These are phyloP conservation scores for Ceriagrion tenellum DNA, from an alignment of 2,888 invertebrate species.

Conservation along the genomic window DNA sequence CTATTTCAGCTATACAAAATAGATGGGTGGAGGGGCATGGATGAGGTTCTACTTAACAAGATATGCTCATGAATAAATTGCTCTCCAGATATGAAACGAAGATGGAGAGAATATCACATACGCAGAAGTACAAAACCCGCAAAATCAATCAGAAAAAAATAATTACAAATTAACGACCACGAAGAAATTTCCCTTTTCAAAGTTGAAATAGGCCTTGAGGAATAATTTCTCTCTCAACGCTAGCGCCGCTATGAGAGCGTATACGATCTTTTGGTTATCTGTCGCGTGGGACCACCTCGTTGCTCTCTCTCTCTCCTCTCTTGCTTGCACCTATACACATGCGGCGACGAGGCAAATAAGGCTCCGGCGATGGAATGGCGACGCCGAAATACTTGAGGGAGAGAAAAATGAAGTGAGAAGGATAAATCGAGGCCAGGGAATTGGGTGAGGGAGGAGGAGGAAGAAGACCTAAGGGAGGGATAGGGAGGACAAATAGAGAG, in stretches of 20 bases:
- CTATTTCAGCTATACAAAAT: too few relatives aligned
- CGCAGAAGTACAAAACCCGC: too few relatives aligned
- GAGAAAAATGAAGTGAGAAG: conserved; percentile 12
- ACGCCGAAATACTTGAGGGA: conserved; percentile 16
- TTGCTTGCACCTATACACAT: background rate
- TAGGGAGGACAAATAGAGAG: background rate
- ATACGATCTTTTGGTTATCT: background rate
- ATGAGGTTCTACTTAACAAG: too few relatives aligned
- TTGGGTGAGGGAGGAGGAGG: background rate
- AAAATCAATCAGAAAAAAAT: background rate
- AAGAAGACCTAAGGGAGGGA: background rate
- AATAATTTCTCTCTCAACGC: background rate
- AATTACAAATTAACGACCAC: background rate
- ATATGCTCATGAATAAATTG: too few relatives aligned
- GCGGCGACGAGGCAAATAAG: background rate
- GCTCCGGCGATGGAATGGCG: background rate
- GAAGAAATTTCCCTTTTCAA: background rate
- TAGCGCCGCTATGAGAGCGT: background rate
- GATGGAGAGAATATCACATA: too few relatives aligned
- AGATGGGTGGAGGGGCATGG: too few relatives aligned
- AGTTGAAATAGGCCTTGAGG: background rate
- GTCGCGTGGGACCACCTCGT: background rate
- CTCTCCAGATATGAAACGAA: too few relatives aligned
- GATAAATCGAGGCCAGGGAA: background rate
- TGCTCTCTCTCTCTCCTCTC: background rate